Conservation (phyloP, 2,113 vertebrate genomes). For the Pangasianodon gigas region DNA sequence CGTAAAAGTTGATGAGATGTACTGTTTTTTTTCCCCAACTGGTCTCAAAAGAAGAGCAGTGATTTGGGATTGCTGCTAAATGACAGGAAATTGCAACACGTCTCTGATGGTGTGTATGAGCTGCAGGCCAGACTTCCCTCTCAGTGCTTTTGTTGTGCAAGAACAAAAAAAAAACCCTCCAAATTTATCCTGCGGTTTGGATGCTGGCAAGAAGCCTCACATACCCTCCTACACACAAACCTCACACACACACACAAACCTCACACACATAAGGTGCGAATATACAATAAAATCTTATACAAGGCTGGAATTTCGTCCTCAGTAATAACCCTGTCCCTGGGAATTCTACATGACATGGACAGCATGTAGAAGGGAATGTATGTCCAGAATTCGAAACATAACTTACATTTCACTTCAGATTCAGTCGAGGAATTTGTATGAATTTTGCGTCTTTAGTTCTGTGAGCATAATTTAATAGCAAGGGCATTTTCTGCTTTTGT, state of each 20-base stretch:
- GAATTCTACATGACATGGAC: background rate
- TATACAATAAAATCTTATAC: background rate
- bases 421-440: background rate
- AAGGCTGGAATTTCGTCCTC: background rate
- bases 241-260: background rate
- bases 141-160: slow-evolving; percentile 15
- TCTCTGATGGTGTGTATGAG: background rate
- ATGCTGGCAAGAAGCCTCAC: background rate
- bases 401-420: background rate
- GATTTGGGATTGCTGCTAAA: background rate
- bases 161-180: background rate
- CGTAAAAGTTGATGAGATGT: background rate
- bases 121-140: slow-evolving; percentile 11
- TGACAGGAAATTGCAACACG: slow-evolving; percentile 21
- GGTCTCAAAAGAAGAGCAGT: background rate
- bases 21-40: background rate
- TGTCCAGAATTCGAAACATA: background rate
- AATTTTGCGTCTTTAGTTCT: background rate
- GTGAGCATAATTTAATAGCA: background rate
- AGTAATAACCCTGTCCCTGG: too few species aligned
- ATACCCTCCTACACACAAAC: background rate
- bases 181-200: background rate
- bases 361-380: background rate
- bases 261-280: background rate
- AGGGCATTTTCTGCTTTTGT: background rate